A percentile compares a stretch with the other conserved stretches of the same genome.
Conservation (phyloP, 2,113 vertebrate species). For the Channa maculata region DNA sequence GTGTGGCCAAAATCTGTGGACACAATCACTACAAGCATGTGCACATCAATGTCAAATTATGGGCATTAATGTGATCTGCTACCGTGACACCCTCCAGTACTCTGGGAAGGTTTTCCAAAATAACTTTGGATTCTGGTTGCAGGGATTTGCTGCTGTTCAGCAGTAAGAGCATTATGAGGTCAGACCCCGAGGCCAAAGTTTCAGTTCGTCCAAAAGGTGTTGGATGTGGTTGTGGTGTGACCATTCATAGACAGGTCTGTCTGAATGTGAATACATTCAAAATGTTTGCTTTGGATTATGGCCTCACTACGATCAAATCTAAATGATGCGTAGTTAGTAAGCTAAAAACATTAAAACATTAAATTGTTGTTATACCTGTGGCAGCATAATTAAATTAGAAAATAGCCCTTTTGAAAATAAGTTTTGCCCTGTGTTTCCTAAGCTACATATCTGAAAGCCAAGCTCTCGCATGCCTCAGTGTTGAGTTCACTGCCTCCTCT, state of each 20-base stretch:
- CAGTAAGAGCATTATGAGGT: not conserved
- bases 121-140: not conserved
- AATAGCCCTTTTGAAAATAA: not conserved
- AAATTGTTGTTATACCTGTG: not conserved
- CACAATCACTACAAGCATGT: not conserved
- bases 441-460: constrained; percentile 13
- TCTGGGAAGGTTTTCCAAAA: not conserved
- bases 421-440: not conserved
- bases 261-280: too few species aligned
- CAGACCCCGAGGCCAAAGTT: not conserved
- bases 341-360: not conserved
- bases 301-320: not conserved
- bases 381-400: too few species aligned
- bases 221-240: not conserved
- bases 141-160: not conserved
- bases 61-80: not conserved
- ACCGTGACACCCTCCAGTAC: not conserved
- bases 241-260: too few species aligned
- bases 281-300: too few species aligned
- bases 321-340: too few species aligned
- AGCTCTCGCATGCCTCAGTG: constrained; percentile 6
- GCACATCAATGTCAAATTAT: not conserved
- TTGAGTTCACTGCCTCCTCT: constrained; percentile 16
- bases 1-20: too few species aligned
- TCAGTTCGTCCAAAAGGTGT: not conserved